These are phyloP conservation scores for Palloptera scutellata DNA, from an alignment of 2,888 invertebrate genomes.

Conservation along the genomic window DNA sequence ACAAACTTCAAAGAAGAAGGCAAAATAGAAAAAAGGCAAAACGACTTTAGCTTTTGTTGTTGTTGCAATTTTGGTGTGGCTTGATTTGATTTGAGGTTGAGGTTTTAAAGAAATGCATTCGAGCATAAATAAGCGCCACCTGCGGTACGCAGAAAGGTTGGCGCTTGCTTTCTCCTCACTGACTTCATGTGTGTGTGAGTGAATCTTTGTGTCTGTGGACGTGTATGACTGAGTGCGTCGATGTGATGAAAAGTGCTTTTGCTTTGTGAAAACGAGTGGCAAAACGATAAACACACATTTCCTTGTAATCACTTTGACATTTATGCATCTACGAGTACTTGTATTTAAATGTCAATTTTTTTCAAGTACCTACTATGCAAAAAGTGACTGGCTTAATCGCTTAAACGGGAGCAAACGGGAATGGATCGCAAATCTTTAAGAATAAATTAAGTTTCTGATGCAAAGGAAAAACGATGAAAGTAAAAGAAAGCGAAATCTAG, in stretches of 20 bases:
- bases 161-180: conserved; percentile 29
- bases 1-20: no score
- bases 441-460: no score
- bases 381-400: conserved; percentile 3
- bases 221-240: conserved; percentile 3
- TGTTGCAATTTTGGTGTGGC: neutral
- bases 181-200: conserved; percentile 25
- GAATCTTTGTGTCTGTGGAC: neutral
- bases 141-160: conserved; percentile 47
- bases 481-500: conserved; percentile 11
- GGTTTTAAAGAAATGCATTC: conserved; percentile 47
- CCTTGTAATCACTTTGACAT: conserved; percentile 61
- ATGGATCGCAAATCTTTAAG: conserved; percentile 4
- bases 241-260: conserved; percentile 28
- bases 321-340: conserved; percentile 52
- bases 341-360: conserved; percentile 37
- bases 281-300: conserved; percentile 60
- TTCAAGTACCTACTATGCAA: conserved; percentile 16
- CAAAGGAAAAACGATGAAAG: neutral
- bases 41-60: neutral
- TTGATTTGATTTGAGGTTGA: conserved; percentile 17
- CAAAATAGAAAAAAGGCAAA: no score
- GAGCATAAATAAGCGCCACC: conserved; percentile 60
- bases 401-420: neutral
- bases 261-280: conserved; percentile 49